phyloP scores from a whole-genome alignment of 2,888 invertebrate species.

The Ophraella communa region DNA sequence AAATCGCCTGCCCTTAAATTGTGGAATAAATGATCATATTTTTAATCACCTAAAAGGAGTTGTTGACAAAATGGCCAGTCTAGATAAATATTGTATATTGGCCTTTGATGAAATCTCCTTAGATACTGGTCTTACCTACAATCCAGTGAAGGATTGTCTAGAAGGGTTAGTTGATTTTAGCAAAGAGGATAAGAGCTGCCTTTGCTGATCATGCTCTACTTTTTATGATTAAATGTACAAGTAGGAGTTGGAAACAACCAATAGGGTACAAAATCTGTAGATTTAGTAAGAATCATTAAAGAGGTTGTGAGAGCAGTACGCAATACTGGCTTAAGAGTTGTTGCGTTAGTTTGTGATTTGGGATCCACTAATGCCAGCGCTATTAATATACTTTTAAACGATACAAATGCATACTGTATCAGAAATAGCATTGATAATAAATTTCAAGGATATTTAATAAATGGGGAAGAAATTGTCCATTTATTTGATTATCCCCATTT shows the following conservation, averaged over 20 bases:
- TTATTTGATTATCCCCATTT: conserved; percentile 39
- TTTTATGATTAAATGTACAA: conserved; percentile 41
- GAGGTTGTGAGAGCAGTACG: conserved; percentile 33
- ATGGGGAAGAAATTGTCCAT: conserved; percentile 36
- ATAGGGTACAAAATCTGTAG: conserved; percentile 31
- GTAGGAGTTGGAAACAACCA: conserved; percentile 44
- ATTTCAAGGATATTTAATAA: conserved; percentile 32
- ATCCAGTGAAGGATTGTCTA: not conserved
- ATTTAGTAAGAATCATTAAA: conserved; percentile 33
- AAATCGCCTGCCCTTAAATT: not conserved
- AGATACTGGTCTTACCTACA: not conserved
- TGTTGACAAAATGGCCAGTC: not conserved
- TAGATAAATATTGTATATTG: not conserved
- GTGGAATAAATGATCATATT: not conserved
- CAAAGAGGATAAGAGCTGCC: not conserved
- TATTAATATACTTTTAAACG: conserved; percentile 35
- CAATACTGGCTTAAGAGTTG: conserved; percentile 37
- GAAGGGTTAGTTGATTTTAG: conserved; percentile 17
- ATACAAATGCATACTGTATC: conserved; percentile 28
- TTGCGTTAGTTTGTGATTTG: conserved; percentile 48
- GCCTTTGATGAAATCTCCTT: not conserved
- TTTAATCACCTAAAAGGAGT: not conserved
- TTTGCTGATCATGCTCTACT: conserved; percentile 45
- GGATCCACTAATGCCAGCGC: conserved; percentile 43
- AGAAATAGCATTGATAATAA: conserved; percentile 22